Base-by-base conservation (phyloP, 2,888 invertebrate genomes). In the Balanococcus diminutus region DNA sequence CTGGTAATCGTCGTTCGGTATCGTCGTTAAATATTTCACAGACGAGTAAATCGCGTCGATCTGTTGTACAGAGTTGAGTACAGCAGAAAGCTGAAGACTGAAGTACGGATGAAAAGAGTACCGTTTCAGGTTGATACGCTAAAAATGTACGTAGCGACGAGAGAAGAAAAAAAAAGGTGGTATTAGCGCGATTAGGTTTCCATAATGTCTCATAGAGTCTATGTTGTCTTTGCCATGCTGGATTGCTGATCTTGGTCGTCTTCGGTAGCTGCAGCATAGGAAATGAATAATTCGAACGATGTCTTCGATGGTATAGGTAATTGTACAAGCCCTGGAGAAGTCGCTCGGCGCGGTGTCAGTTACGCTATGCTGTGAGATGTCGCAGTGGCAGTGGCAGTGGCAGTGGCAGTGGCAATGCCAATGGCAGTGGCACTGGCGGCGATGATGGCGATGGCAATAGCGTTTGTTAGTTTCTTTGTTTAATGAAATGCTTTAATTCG, bases 401-500 rank as follows among this genome's bases (percentile, higher is more conserved):
- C 46, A n/a, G 2, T 67, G 14, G 6, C 67, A 25, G 25, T n/a
- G 46, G 14, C 46, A n/a, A 46, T 46, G 46, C n/a, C n/a, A n/a
- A 42, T 14, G 42, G 2, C 42, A 14, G 11, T n/a, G n/a, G n/a
- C 46, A n/a, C n/a, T 67, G 14, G 6, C 67, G 67, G 25, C 3
- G 46, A 3, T n/a, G 46, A 46, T 46, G 46, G 46, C 11, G 42
- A 42, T 11, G 42, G 42, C 42, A 14, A 14, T 42, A 14, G 11
- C 19, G 25, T 61, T 84, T 67, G 72, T 84, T 67, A 75, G 72
- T 72, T 84, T 84, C 84, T 84, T 84, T 84, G 84, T 84, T 84
- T 84, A 84, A 84, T 42, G 84, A 67, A 84, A 84, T 84, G 84
- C 84, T 84, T 84, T 84, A 84, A 84, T 84, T 84, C 84, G 84